Conservation (phyloP, 2,888 invertebrate species). For the Ophion slaviceki region DNA sequence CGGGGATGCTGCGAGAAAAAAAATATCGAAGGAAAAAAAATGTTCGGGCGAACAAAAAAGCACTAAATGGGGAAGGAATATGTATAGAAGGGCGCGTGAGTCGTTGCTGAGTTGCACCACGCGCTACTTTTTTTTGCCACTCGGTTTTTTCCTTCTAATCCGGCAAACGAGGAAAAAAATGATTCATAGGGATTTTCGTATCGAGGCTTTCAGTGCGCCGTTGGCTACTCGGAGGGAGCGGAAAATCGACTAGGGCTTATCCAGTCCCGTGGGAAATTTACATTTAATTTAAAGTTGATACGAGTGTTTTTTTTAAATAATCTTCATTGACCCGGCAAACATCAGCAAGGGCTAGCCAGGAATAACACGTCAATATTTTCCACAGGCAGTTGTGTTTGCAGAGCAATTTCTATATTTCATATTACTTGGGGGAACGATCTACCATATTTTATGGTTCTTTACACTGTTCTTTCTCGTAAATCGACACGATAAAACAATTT, state of each 20-base stretch:
- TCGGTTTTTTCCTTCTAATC: conserved; percentile 15
- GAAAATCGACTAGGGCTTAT: conserved; percentile 42
- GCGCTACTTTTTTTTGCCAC: conserved; percentile 49
- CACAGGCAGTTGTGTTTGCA: conserved; percentile 23
- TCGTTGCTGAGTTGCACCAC: conserved; percentile 25
- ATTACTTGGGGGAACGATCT: neutral
- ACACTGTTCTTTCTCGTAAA: neutral
- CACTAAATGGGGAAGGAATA: conserved; percentile 59
- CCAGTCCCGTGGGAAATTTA: conserved; percentile 65
- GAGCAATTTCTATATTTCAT: conserved; percentile 31
- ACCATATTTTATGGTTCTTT: neutral
- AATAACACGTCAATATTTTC: conserved; percentile 33
- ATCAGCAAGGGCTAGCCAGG: conserved; percentile 1
- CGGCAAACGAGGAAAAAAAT: conserved; percentile 30
- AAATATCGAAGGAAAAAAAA: conserved; percentile 24
- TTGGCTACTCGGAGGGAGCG: neutral
- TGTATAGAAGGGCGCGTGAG: conserved; percentile 37
- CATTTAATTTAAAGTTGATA: conserved; percentile 62
- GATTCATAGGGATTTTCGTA: conserved; percentile 47
- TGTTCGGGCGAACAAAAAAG: conserved; percentile 36
- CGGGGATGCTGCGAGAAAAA: conserved; percentile 15
- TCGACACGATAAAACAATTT: neutral
- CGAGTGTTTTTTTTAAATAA: conserved; percentile 19
- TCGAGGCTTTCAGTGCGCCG: neutral
- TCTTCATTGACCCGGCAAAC: conserved; percentile 18